Conservation (phyloP, 2,888 invertebrate species). For the Nephrotoma guestfalica region DNA sequence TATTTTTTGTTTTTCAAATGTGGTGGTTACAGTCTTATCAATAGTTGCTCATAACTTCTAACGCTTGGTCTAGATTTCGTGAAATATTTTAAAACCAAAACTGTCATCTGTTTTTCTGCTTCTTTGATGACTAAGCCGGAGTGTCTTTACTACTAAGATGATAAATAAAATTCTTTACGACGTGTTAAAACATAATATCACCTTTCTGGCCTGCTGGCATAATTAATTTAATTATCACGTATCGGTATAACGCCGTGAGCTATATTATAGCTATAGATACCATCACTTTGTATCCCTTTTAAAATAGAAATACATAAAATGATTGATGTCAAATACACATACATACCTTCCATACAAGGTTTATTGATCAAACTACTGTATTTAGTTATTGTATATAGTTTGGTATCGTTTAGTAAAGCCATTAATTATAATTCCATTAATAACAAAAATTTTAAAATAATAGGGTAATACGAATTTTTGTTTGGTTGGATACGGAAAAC, state of each 20-base stretch:
- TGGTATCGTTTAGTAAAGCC: background rate
- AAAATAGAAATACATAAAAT: background rate
- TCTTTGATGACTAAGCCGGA: no score
- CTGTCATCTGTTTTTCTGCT: no score
- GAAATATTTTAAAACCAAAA: no score
- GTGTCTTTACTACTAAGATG: no score
- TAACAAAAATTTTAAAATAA: background rate
- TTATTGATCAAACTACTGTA: background rate
- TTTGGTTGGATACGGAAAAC: background rate
- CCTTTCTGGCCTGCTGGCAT: no score
- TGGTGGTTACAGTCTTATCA: no score
- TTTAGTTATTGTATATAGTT: background rate
- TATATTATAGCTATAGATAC: background rate
- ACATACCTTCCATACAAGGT: background rate
- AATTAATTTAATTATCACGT: no score
- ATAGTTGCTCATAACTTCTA: no score
- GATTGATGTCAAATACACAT: background rate
- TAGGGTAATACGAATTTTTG: background rate
- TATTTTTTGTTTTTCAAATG: no score
- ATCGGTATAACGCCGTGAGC: background rate
- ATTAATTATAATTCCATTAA: background rate
- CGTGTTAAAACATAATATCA: no score
- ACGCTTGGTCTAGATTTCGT: no score
- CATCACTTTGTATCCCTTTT: background rate
- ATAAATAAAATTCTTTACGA: no score